Evolutionary conservation across 2,888 invertebrate species (phyloP).

Genomic region (Labia minor): DNA sequence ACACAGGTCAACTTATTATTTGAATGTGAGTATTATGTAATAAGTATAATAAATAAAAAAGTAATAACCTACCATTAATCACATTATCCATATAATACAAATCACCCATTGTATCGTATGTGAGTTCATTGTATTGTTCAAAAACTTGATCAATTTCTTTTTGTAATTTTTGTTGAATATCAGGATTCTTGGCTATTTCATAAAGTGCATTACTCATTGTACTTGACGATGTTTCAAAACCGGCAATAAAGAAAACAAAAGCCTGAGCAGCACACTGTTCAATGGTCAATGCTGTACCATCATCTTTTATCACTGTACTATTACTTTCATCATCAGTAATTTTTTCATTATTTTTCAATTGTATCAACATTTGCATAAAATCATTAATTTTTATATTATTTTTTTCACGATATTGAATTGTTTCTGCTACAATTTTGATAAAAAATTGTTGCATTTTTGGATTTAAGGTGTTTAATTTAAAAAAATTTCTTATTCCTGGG

Average conservation of each 20-base stretch:
- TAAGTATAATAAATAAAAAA: too few relatives aligned
- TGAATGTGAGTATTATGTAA: too few relatives aligned
- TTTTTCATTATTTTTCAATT: constrained; percentile 18
- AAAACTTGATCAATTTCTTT: constrained; percentile 15
- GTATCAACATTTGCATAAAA: constrained; percentile 21
- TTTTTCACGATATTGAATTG: constrained; percentile 19
- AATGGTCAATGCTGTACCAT: background rate
- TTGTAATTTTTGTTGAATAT: constrained; percentile 15
- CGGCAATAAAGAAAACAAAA: constrained; percentile 17
- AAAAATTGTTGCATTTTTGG: constrained; percentile 19
- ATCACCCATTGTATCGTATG: constrained; percentile 27
- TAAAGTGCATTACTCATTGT: constrained; percentile 14
- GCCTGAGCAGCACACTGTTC: constrained; percentile 19
- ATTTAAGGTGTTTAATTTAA: background rate
- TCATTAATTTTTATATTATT: constrained; percentile 18
- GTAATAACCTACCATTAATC: constrained; percentile 41
- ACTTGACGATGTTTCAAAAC: constrained; percentile 18
- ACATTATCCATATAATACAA: constrained; percentile 30
- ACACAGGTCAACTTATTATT: too few relatives aligned
- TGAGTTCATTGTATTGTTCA: constrained; percentile 27
- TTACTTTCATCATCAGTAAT: constrained; percentile 26
- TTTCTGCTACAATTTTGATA: constrained; percentile 9
- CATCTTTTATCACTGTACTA: background rate
- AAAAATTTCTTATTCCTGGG: background rate
- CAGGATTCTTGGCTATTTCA: constrained; percentile 25